These are phyloP conservation scores for Drosophila maculinotata DNA, from an alignment of 2,888 invertebrate genomes.

Conservation along the genomic window DNA sequence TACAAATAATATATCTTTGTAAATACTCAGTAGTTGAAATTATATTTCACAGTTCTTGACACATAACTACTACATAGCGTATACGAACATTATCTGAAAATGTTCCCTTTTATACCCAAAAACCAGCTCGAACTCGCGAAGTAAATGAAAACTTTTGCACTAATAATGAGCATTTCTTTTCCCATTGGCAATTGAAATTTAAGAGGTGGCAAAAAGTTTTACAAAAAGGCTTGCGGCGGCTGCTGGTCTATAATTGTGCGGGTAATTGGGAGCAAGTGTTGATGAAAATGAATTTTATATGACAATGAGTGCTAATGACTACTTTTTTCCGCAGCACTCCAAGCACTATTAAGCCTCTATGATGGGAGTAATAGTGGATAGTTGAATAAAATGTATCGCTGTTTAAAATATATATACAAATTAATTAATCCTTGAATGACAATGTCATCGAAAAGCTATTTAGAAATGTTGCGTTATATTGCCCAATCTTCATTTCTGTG, in stretches of 20 bases:
- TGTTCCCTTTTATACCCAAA: neutral
- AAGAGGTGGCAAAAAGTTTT: conserved; percentile 34
- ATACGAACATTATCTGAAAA: conserved; percentile 10
- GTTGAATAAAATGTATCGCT: too few species aligned
- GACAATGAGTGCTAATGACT: conserved; percentile 21
- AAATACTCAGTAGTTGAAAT: too few species aligned
- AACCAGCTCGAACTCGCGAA: conserved; percentile 5
- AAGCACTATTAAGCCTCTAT: too few species aligned
- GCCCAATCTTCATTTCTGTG: too few species aligned
- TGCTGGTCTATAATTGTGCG: conserved; percentile 11
- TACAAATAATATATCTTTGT: too few species aligned
- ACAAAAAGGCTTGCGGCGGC: conserved; percentile 11
- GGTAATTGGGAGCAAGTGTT: conserved; percentile 3
- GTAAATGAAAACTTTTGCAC: conserved; percentile 26
- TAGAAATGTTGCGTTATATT: too few species aligned
- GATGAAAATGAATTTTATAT: conserved; percentile 10
- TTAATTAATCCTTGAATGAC: too few species aligned
- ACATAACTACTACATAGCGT: neutral
- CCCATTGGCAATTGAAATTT: conserved; percentile 29
- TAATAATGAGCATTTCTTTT: conserved; percentile 33
- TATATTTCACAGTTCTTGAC: neutral
- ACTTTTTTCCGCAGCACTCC: neutral
- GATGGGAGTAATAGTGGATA: too few species aligned
- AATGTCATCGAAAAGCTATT: too few species aligned
- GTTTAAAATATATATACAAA: too few species aligned